Base-by-base conservation (phyloP, 1,140 invertebrate species). In the Papilio helenus region DNA sequence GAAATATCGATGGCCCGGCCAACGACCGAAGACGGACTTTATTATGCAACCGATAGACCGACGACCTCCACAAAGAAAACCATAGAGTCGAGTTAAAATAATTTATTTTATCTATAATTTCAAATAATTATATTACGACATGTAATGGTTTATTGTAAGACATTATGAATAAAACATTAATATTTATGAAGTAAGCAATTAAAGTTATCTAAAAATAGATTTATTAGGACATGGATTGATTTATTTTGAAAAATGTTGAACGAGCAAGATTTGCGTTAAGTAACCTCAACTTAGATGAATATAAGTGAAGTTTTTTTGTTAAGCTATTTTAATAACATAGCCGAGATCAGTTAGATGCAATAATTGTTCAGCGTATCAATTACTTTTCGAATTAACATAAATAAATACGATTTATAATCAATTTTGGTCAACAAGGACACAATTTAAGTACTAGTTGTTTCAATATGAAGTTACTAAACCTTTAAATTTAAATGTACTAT, bases 1-100 rank as follows among this genome's bases (percentile, higher is more conserved):
- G 44, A n/a, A 26, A 73, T 46, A 73, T 74, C 72, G 72, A 74
- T 23, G 42, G 68, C 1, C 0, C 39, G 42, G 72, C 72, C 72
- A 74, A 74, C 44, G 72, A 74, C 72, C 44, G 39, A 74, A 74
- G 72, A 42, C 23, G 61, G 72, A 76, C 80, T 71, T 81, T 79
- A 81, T 81, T 81, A 81, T 81, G 80, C 80, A 81, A 81, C 77
- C 44, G 29, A 44, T 49, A 39, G 72, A 46, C 18, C 77, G 68
- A 68, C 80, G 76, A 76, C 78, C 77, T 79, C 77, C 29, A 65
- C 46, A 51, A n/a, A 51, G 29, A 39, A 71, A 51, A 39, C 39
- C 16, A 8, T 74, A 8, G 72, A 74, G 72, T 29, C 72, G 39
- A 4, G 4, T 74, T 74, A n/a, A 42, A 72, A 72, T 42, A 42